Percentiles rank a stretch among this genome's conserved stretches.
Conservation (phyloP, 2,113 vertebrate species). For the Galeopterus variegatus region DNA sequence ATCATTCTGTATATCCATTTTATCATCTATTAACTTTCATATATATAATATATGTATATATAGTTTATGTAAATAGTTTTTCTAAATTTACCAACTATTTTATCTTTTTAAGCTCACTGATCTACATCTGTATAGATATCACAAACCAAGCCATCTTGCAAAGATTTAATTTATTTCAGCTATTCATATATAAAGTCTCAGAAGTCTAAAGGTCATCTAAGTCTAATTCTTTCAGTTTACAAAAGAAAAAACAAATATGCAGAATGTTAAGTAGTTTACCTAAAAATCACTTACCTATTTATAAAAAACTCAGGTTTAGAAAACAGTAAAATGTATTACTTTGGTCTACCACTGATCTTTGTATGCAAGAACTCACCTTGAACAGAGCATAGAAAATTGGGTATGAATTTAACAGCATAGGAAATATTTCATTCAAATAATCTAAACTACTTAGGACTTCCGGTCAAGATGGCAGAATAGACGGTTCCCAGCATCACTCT, state of each 20-base stretch:
- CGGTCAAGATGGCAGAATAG: too few relatives aligned
- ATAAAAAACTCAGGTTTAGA: neutral
- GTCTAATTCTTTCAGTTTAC: neutral
- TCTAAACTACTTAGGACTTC: neutral
- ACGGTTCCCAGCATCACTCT: too few relatives aligned
- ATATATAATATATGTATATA: neutral
- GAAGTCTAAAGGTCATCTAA: neutral
- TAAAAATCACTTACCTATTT: neutral
- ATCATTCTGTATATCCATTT: neutral
- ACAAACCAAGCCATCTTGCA: neutral
- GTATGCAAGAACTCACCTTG: neutral
- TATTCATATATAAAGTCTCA: neutral
- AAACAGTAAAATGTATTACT: neutral
- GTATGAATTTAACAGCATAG: neutral
- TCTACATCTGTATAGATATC: neutral
- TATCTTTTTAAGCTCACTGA: neutral
- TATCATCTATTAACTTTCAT: neutral
- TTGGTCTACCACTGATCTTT: neutral
- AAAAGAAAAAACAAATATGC: neutral
- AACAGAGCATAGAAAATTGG: neutral
- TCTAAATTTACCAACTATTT: neutral
- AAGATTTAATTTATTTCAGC: neutral
- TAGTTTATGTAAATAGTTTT: neutral
- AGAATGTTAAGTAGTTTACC: neutral
- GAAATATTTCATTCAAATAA: neutral